Conservation (phyloP, 2,888 invertebrate genomes). For the Brachypterus glaber region DNA sequence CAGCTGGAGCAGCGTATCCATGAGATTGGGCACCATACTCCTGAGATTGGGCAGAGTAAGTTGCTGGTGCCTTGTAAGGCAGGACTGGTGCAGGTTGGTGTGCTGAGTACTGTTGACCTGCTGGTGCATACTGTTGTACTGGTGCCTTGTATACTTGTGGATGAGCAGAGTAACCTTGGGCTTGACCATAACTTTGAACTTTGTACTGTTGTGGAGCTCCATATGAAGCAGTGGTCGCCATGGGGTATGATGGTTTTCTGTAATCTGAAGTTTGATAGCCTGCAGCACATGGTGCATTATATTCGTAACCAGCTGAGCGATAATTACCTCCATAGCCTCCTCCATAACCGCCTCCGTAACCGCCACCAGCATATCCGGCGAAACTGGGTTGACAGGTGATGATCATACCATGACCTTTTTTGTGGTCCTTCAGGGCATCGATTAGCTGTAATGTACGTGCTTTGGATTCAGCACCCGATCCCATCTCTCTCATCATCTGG, state of each 20-base stretch:
- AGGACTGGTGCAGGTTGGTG: constrained; percentile 12
- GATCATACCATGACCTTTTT: constrained; percentile 32
- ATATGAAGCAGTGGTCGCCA: constrained; percentile 9
- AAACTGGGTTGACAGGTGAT: constrained; percentile 40
- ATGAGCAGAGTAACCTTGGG: constrained; percentile 20
- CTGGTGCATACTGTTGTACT: constrained; percentile 10
- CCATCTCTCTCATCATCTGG: neutral
- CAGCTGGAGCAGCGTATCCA: constrained; percentile 9
- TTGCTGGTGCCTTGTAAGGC: constrained; percentile 15
- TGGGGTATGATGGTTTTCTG: constrained; percentile 6
- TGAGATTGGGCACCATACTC: constrained; percentile 19
- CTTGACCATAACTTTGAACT: constrained; percentile 14
- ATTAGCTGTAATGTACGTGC: neutral
- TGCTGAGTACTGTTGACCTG: neutral
- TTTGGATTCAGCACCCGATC: no score
- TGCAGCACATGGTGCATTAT: constrained; percentile 13
- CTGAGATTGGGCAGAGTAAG: constrained; percentile 19
- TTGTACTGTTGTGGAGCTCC: constrained; percentile 8
- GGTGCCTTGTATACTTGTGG: constrained; percentile 13
- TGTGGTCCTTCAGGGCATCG: constrained; percentile 15
- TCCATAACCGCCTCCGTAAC: constrained; percentile 12
- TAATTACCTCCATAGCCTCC: constrained; percentile 9
- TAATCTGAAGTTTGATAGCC: constrained; percentile 15
- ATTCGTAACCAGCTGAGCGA: constrained; percentile 9
- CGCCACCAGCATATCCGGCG: constrained; percentile 33